Base-by-base conservation (phyloP, 2,113 vertebrate species). In the Ophiodon elongatus region DNA sequence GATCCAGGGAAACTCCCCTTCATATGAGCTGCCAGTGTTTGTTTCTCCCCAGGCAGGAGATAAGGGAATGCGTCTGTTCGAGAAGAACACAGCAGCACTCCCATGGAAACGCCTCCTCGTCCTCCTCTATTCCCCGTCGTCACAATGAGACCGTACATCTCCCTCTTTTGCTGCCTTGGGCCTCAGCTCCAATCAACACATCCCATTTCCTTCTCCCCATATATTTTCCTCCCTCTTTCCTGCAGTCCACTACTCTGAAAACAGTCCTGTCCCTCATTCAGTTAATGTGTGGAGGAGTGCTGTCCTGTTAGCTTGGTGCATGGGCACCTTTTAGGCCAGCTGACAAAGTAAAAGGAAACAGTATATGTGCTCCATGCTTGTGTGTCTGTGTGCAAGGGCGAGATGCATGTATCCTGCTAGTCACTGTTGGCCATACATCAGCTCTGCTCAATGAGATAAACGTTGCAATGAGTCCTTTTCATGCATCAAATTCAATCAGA, bases 11-110 rank as follows among this genome's bases (percentile, higher is more conserved):
- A 91, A 91, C 88, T 86, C 84, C 80, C 90, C 81, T 87, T 89
- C 85, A 82, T 85, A 85, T 80, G 85, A 91, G 91, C 92, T 82
- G 89, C 84, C 93, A 90, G 88, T 89, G 89, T 93, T 95, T 91
- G 83, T 93, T 87, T 90, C 88, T 90, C 91, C 76, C 77, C 65
- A 83, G 90, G 83, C 89, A 76, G 87, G 91, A 90, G 88, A 92
- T 92, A 91, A 94, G 93, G 85, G 83, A 83, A 88, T 87, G 82
- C 25, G 29, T 83, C 72, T 88, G 91, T 66, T 86, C 15, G 76
- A 85, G 81, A 88, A 79, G 82, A 90, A 85, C 82, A 85, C 89
- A 85, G 85, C 86, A 84, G 83, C 86, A 81, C 84, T 93, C 89
- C 88, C 84, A 89, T 92, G 86, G 90, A 94, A 93, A 93, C 91